These are phyloP conservation scores for Elanus axillaris DNA, from an alignment of 2,113 vertebrate species.

Conservation along the genomic window DNA sequence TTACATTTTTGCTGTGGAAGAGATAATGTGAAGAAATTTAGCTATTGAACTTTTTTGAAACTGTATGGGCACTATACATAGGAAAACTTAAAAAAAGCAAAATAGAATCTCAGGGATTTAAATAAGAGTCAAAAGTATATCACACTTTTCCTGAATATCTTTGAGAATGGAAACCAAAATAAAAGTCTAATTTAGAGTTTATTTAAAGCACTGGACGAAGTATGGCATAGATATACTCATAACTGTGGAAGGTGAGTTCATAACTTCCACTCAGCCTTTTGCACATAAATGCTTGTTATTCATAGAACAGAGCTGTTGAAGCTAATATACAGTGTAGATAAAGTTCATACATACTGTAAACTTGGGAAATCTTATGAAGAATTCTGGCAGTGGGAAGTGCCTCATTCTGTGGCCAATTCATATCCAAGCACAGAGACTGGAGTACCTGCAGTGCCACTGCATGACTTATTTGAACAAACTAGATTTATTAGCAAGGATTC, in stretches of 20 bases:
- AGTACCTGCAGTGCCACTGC: not conserved
- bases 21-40: not conserved
- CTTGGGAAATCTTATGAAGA: not conserved
- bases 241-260: not conserved
- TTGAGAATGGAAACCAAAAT: not conserved
- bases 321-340: not conserved
- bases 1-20: not conserved
- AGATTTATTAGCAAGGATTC: not conserved
- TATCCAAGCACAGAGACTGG: not conserved
- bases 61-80: not conserved
- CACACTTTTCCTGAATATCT: not conserved
- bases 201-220: not conserved
- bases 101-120: not conserved
- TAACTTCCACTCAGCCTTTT: not conserved
- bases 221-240: not conserved
- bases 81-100: not conserved
- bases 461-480: not conserved
- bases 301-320: not conserved
- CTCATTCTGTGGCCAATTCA: not conserved
- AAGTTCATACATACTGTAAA: not conserved
- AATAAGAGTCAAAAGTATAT: not conserved
- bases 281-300: not conserved
- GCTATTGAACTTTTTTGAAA: not conserved
- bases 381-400: not conserved
- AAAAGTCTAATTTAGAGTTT: not conserved